Base-by-base conservation (phyloP, 2,797 vertebrate genomes). In the Ctenochaetus hawaiiensis region DNA sequence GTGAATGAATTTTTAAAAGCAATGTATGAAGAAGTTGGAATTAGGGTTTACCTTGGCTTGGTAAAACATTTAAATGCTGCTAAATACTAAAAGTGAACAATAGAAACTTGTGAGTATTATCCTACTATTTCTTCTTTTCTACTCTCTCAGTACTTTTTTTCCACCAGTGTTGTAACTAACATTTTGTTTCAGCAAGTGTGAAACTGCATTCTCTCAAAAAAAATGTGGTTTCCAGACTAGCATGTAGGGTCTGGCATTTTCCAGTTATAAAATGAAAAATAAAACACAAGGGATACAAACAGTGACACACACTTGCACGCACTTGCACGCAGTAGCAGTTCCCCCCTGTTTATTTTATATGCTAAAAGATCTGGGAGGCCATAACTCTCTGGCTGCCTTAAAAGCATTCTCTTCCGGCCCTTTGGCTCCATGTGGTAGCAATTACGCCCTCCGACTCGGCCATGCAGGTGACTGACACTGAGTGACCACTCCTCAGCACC, bases 381-480 rank as follows among this genome's bases (percentile, higher is more conserved):
- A 95, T 97, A 96, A 97, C 96, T 97, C 96, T 96, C 93, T 89
- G 94, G 94, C 94, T 94, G 97, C 93, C 95, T 96, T 93, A 89
- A 96, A 96, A 97, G 94, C 89, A 88, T 95, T 96, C 95, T 94
- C 95, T 95, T 93, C 91, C 87, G 87, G 90, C 79, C 84, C 86
- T 86, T 84, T 85, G 82, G 82, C 80, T 90, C 93, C 97, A 98
- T 98, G 96, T 98, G 97, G 94, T 95, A 96, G 95, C 95, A 95
- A 97, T 98, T 98, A 97, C 74, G 70, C 85, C 94, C 90, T 88
- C 87, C 93, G 94, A 94, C 94, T 92, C 75, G 85, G 94, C 78
- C 83, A 89, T 52, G 92, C 96, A 98, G 97, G 97, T 98, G 97
- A 98, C 95, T 94, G 95, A 96, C 94, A 95, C 93, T 56, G 70